phyloP scores from a whole-genome alignment of 2,888 invertebrate species.

The Azorinus chamasolen region DNA sequence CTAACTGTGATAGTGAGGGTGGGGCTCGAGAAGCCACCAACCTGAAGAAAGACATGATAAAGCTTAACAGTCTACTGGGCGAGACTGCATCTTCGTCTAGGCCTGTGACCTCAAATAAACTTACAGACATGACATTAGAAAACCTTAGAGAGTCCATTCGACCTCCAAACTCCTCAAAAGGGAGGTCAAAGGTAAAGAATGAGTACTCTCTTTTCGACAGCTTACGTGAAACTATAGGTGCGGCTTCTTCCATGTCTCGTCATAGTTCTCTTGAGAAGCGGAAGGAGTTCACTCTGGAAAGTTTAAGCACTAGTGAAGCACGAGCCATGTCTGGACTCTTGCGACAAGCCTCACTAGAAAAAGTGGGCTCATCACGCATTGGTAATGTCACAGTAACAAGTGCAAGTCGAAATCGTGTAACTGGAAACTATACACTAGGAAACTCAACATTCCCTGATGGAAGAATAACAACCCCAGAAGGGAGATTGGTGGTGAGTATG shows the following conservation, averaged over 20 bases:
- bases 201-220: constrained; percentile 67
- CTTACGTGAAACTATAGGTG: constrained; percentile 73
- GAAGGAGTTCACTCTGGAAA: constrained; percentile 83
- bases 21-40: constrained; percentile 56
- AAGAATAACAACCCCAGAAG: constrained; percentile 81
- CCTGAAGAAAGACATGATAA: constrained; percentile 62
- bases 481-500: constrained; percentile 78
- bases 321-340: constrained; percentile 84
- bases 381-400: constrained; percentile 82
- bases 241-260: constrained; percentile 77
- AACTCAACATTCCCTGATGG: constrained; percentile 74
- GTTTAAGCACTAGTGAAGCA: constrained; percentile 83
- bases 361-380: constrained; percentile 83
- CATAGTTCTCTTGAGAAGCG: constrained; percentile 76
- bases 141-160: constrained; percentile 73
- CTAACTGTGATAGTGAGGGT: constrained; percentile 62
- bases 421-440: constrained; percentile 78
- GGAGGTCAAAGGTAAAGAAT: constrained; percentile 64
- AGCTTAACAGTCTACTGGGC: constrained; percentile 62
- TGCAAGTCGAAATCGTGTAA: constrained; percentile 82
- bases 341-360: constrained; percentile 84
- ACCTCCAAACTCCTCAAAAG: constrained; percentile 70
- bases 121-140: constrained; percentile 75
- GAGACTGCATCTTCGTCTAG: constrained; percentile 53
- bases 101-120: constrained; percentile 68